phyloP scores from a whole-genome alignment of 2,888 invertebrate genomes.

The Tortrix viridana region DNA sequence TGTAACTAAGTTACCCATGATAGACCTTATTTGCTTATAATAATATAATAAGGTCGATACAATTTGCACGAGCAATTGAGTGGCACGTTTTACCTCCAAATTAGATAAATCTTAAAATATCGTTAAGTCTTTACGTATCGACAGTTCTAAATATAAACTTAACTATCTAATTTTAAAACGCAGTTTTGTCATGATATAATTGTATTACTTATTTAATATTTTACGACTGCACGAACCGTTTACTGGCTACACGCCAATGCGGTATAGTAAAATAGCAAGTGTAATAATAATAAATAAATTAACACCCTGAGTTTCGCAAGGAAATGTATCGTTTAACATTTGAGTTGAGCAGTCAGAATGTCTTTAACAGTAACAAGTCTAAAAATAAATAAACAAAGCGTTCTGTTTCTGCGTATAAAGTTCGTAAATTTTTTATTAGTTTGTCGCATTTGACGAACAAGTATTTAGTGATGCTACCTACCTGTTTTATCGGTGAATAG shows the following conservation, averaged over 20 bases:
- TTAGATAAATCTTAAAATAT: too few species aligned
- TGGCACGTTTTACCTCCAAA: too few species aligned
- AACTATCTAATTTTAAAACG: too few species aligned
- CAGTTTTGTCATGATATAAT: not conserved
- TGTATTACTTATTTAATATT: constrained; percentile 9
- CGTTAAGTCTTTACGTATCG: too few species aligned
- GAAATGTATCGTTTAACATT: not conserved
- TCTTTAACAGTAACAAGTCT: not conserved
- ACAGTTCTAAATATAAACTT: too few species aligned
- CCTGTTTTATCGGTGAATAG: too few species aligned
- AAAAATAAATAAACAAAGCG: not conserved
- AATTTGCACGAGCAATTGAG: too few species aligned
- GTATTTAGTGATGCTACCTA: too few species aligned
- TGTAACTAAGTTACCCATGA: too few species aligned
- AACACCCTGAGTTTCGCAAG: not conserved
- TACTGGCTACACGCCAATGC: constrained; percentile 14
- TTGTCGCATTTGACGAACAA: too few species aligned
- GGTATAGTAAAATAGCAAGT: not conserved
- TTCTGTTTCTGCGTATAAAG: not conserved
- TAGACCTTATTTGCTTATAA: too few species aligned
- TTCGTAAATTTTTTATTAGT: not conserved
- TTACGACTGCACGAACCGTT: constrained; percentile 15
- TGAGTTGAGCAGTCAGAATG: not conserved
- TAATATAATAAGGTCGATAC: too few species aligned
- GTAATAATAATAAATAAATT: constrained; percentile 7